These are phyloP conservation scores for Hemicordylus capensis DNA, from an alignment of 2,113 vertebrate species.

Conservation along the genomic window DNA sequence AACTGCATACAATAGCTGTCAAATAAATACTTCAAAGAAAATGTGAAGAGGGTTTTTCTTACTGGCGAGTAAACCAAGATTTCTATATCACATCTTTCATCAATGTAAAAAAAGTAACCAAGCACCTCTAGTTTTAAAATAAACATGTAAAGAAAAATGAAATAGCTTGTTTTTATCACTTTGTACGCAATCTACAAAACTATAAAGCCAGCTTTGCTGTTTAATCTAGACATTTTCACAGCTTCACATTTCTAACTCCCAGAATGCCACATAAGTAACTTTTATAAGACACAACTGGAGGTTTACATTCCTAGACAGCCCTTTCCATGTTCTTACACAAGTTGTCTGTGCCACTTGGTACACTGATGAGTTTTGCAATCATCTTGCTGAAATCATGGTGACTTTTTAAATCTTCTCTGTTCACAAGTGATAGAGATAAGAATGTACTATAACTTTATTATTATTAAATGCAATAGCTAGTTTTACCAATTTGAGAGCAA, in stretches of 20 bases:
- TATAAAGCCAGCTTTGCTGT: neutral
- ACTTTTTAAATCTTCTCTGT: neutral
- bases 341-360: neutral
- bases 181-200: neutral
- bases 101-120: slow-evolving; percentile 5
- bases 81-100: slow-evolving; percentile 38
- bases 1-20: slow-evolving; percentile 42
- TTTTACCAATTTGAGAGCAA: neutral
- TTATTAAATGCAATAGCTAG: neutral
- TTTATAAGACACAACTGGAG: slow-evolving; percentile 6
- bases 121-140: neutral
- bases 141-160: neutral
- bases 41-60: slow-evolving; percentile 7
- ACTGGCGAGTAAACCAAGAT: neutral
- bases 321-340: neutral
- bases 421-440: neutral
- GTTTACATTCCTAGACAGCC: neutral
- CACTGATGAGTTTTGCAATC: neutral
- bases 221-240: slow-evolving; percentile 13
- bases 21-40: slow-evolving; percentile 10
- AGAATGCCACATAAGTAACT: slow-evolving; percentile 16
- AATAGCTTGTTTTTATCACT: neutral
- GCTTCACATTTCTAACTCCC: slow-evolving; percentile 21
- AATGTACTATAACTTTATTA: neutral
- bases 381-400: neutral